Conservation (phyloP, 2,888 invertebrate species). For the Entomobrya proxima region DNA sequence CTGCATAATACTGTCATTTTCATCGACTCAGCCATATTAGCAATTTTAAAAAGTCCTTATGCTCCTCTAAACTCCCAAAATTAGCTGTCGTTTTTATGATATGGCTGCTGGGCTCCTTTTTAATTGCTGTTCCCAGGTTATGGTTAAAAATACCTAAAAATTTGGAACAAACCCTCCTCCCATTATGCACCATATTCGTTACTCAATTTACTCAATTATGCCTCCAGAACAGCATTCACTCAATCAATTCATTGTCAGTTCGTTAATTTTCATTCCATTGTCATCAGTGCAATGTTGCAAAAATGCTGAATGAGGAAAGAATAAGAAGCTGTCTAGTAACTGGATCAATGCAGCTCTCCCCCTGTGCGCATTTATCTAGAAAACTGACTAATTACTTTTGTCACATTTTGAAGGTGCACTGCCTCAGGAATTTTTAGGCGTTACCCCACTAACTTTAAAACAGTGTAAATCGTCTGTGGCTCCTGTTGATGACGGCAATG, state of each 20-base stretch:
- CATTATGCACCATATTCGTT: background rate
- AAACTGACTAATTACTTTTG: constrained; percentile 36
- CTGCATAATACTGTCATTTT: background rate
- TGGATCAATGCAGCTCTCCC: constrained; percentile 3
- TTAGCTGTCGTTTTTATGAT: too few species aligned
- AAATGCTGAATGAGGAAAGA: background rate
- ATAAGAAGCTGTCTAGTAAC: background rate
- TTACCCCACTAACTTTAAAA: background rate
- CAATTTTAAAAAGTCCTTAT: background rate
- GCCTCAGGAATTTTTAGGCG: constrained; percentile 46
- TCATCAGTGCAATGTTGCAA: background rate
- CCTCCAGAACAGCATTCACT: constrained; percentile 12
- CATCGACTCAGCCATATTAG: too few species aligned
- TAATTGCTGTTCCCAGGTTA: too few species aligned
- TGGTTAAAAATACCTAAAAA: background rate
- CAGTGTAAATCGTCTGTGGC: background rate
- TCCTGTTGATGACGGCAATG: background rate
- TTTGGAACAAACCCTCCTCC: background rate
- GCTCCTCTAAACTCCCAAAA: too few species aligned
- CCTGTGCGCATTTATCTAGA: constrained; percentile 2
- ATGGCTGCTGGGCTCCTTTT: too few species aligned
- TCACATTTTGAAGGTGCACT: constrained; percentile 30
- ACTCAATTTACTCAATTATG: background rate
- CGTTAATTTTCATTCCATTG: background rate
- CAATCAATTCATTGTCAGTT: background rate